phyloP scores from a whole-genome alignment of 1,140 invertebrate species.

The Drosophila arawakana region DNA sequence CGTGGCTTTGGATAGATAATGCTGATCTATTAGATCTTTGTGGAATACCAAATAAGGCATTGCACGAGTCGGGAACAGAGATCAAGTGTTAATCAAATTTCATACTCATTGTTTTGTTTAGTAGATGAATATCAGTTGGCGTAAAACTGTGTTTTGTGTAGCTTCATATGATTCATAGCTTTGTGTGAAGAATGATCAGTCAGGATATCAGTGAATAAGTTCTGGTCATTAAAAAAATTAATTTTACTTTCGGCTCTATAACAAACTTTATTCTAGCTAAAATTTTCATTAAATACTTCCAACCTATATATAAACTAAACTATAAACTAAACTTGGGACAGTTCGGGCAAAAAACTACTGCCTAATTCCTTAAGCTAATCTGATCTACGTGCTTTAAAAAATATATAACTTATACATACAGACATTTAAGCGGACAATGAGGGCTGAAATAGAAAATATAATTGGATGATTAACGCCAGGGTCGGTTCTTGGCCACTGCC shows the following conservation, averaged over 20 bases:
- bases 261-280: conserved; percentile 6
- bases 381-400: not conserved
- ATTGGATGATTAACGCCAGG: conserved; percentile 11
- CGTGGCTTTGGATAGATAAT: too few relatives aligned
- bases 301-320: not conserved
- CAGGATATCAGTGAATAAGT: too few relatives aligned
- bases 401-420: not conserved
- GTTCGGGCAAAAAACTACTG: not conserved
- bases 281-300: not conserved
- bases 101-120: too few relatives aligned
- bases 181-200: too few relatives aligned
- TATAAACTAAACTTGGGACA: not conserved
- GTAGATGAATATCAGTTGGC: too few relatives aligned
- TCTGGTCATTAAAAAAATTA: not conserved
- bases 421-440: not conserved
- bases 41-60: too few relatives aligned
- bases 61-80: too few relatives aligned
- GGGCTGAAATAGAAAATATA: not conserved
- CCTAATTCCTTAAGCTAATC: not conserved
- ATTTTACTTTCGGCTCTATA: not conserved
- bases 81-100: too few relatives aligned
- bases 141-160: too few relatives aligned
- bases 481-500: not conserved
- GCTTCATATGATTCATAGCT: too few relatives aligned
- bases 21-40: too few relatives aligned